Base-by-base conservation (phyloP, 2,888 invertebrate genomes). In the Acronicta leporina region DNA sequence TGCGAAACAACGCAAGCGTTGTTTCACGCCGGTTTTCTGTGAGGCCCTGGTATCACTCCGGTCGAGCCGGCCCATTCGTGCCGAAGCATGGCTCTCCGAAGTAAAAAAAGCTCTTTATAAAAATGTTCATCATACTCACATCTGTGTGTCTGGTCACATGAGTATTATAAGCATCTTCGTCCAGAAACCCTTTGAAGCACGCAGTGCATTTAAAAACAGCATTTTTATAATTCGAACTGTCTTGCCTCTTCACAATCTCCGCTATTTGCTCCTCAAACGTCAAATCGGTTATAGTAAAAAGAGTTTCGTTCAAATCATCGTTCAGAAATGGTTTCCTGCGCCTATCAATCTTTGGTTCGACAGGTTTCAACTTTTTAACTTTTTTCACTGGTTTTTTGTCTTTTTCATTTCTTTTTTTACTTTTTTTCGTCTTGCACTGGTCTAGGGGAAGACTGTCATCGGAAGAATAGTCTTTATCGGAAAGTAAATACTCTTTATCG, bases 121-220 rank as follows among this genome's bases (percentile, higher is more conserved):
- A n/a, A n/a, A n/a, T n/a, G n/a, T n/a, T n/a, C 0, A 27, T 9
- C 1, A 41, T 47, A 89, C 90, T 89, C 45, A 92, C 92, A 69
- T 85, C 69, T 0, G 90, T 91, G 74, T 94, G 94, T 8, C 91
- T 79, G 0, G 82, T 78, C 74, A 92, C 83, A 43, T 94, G 94
- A 0, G 87, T 84, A 13, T 87, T 89, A 33, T 89, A 94, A 0
- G 92, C 90, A 0, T 90, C 92, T 38, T 90, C 86, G 6, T 92
- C 93, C 11, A 92, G 61, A 62, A 93, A 94, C 0, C 93, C 93
- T 68, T 92, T 92, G 11, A 77, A 94, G 53, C 94, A 94, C 11
- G 82, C 87, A 0, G 83, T 86, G 50, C 94, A 94, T 49, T 92
- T 92, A 53, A 82, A 94, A 0, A 88, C 78, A 0, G 92, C 81